Evolutionary conservation across 2,888 invertebrate species (phyloP), one percentile per base, ranked within the genome.

Genomic region (Cheilosia soror): DNA sequence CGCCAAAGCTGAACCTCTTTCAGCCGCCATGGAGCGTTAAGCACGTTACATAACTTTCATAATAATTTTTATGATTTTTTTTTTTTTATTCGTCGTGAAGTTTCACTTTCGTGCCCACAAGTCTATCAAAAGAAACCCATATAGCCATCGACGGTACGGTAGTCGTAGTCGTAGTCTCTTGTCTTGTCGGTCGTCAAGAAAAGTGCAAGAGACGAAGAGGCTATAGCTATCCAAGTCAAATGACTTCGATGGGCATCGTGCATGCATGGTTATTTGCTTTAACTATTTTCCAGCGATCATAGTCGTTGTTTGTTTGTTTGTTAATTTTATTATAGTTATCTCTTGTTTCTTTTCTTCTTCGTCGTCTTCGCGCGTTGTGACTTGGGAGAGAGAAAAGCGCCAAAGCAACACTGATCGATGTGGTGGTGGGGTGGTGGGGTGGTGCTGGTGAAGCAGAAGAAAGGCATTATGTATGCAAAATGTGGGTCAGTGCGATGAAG

Each of bases 401-500:
- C 37, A 72, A 42, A 60, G 15, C 57, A 27, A 33, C 25, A 25
- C 15, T 25, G 15, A n/a, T 13, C 15, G 47, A 47, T n/a, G 51
- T 5, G 37, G 57, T 15, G 29, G 13, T 40, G 62, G 27, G 9
- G 0, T 20, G 20, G 20, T 20, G 20, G 20, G 25, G 2, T 37
- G 66, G 63, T 27, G 53, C 13, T 49, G 51, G 60, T 5, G 69
- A n/a, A 71, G 85, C 27, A 72, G 80, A 85, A 80, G 80, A 80
- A 80, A 80, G 72, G 60, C 76, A 86, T 86, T 87, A 87, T 87
- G 87, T 84, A 88, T 87, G 87, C 79, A 84, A 89, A 89, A 89
- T 89, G 89, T 89, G 88, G 89, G 89, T 89, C 89, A 89, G 89
- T 89, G 88, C 88, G 89, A 89, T 89, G 89, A 89, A 89, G 89